These are phyloP conservation scores for Octonoba sinensis DNA, from an alignment of 2,888 invertebrate species.

Conservation along the genomic window DNA sequence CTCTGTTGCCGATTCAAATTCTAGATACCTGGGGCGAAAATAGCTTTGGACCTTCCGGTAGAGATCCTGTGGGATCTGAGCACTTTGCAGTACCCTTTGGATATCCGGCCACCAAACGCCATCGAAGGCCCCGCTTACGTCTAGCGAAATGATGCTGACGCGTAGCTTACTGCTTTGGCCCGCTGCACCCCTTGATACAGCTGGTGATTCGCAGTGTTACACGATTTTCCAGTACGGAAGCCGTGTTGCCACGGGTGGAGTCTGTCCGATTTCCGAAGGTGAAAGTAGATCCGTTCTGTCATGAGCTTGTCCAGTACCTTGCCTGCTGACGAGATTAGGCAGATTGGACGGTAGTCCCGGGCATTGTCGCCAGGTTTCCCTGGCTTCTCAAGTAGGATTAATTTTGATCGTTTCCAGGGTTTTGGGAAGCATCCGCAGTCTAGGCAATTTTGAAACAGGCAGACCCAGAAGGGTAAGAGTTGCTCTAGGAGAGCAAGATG, in stretches of 20 bases:
- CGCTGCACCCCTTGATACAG: neutral
- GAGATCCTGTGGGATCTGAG: too few species aligned
- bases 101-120: neutral
- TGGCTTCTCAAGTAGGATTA: neutral
- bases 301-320: conserved; percentile 22
- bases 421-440: neutral
- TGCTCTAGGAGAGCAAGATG: neutral
- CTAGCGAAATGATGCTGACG: neutral
- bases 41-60: too few species aligned
- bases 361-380: neutral
- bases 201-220: neutral
- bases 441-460: neutral
- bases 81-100: too few species aligned
- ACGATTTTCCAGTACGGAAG: neutral
- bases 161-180: neutral
- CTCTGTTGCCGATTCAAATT: too few species aligned
- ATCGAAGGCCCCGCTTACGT: neutral
- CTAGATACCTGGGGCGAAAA: too few species aligned
- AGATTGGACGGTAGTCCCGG: neutral
- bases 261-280: neutral
- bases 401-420: neutral
- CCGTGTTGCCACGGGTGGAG: neutral
- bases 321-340: neutral
- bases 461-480: neutral
- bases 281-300: neutral